Base-by-base conservation (phyloP, 2,113 vertebrate genomes). In the Zootoca vivipara region DNA sequence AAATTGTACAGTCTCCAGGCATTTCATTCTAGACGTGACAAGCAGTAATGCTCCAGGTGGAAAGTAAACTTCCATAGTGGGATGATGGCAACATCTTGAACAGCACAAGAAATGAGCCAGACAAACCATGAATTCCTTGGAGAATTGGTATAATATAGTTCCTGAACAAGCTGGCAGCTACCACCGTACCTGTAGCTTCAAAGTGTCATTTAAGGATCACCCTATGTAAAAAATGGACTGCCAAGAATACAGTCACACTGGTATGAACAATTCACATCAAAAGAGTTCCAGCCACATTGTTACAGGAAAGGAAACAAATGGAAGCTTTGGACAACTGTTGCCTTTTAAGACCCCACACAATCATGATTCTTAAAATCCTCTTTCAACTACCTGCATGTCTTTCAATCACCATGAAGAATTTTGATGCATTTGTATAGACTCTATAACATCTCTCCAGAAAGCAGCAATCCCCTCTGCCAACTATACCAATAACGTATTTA, bases 211-310 rank as follows among this genome's bases (percentile, higher is more conserved):
- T 82, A 87, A 82, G 88, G n/a, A 28, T 64, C n/a, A 8, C 42
- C 12, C 74, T 65, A 52, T 0, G n/a, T 52, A 10, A 88, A 73
- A 0, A 0, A 5, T 13, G 38, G 30, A 42, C 58, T 20, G 13
- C 70, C 87, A 5, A 24, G 12, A 86, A 6, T 1, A 1, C 64
- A 91, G 85, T 2, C 40, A 3, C 1, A 58, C 0, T 22, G 30
- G 16, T 83, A 89, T 38, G 87, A 93, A 86, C 1, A 42, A 89
- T 69, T 1, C 10, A 35, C 13, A 88, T 86, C 88, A 89, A 46
- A 85, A 38, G 81, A 52, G 56, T 35, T 75, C 3, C 16, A 75
- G 40, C 1, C 33, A 90, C 30, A 1, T 70, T 70, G 82, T 82
- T 30, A 85, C 85, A 86, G 9, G 88, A 69, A 88, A 24, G 67